Base-by-base conservation (phyloP, 2,888 invertebrate genomes). In the Phengaris alcon region DNA sequence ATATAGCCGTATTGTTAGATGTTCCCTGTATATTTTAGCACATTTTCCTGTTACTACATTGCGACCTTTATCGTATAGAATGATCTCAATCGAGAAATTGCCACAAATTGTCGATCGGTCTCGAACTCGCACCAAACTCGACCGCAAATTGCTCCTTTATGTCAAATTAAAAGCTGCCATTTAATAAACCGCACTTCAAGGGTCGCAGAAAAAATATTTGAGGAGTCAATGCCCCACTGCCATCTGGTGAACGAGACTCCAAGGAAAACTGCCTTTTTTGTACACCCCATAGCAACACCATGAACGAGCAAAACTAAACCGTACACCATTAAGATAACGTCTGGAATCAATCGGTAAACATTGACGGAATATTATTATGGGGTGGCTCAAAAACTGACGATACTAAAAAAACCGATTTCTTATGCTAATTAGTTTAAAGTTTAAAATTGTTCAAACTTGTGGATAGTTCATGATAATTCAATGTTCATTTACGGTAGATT, bases 191-290 rank as follows among this genome's bases (percentile, higher is more conserved):
- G 88, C 90, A 88, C 83, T 89, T 88, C 35, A 89, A 87, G 90
- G 91, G 90, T 91, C 87, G 89, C 84, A 86, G 86, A 87, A 87
- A 86, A 83, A 78, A 83, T 82, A 84, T 86, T 88, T 85, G 85
- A 89, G 84, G 81, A 92, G 93, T 92, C 93, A 90, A 87, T 90
- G 92, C 89, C 90, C 90, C 84, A 80, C 68, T 82, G 84, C 87
- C 93, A 91, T 91, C 90, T 92, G 92, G 89, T 81, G 84, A 83
- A 86, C 90, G 89, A 87, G 80, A 81, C 74, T 76, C 75, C 77
- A 78, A 76, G 77, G 79, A 81, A 80, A 81, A 81, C 80, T 77
- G 76, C 78, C 80, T 81, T 85, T 86, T 84, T 85, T 85, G 82
- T 84, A 80, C 81, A 81, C 84, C 84, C 85, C 85, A 80, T 87